A percentile compares a stretch with the other conserved stretches of the same genome.
Conservation (phyloP, 2,113 vertebrate species). For the Brachyhypopomus occidentalis region DNA sequence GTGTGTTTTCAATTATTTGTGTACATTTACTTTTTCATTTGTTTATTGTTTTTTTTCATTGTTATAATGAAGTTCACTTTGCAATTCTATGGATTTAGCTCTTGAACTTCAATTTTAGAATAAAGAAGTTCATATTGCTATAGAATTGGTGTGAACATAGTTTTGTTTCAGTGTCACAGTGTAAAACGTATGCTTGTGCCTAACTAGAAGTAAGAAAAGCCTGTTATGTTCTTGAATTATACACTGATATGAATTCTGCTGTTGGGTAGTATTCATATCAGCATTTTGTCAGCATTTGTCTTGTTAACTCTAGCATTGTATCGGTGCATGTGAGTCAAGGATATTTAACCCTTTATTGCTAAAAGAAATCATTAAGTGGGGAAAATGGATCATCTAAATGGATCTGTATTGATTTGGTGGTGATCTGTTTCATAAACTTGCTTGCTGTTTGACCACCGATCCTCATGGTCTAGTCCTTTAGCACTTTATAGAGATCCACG, state of each 20-base stretch:
- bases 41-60: neutral
- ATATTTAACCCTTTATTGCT: neutral
- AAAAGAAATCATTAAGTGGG: neutral
- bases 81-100: constrained; percentile 53
- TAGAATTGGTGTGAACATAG: constrained; percentile 44
- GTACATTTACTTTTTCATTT: neutral
- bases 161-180: neutral
- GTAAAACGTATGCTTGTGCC: constrained; percentile 13
- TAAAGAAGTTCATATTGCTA: constrained; percentile 14
- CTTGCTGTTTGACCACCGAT: neutral
- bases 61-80: constrained; percentile 1
- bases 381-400: no score
- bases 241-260: constrained; percentile 13
- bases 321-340: constrained; percentile 27
- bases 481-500: neutral
- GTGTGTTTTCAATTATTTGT: constrained; percentile 19
- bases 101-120: constrained; percentile 46
- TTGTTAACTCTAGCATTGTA: neutral
- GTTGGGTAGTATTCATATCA: constrained; percentile 8
- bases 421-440: neutral
- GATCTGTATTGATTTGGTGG: neutral
- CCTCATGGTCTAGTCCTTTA: neutral
- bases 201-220: constrained; percentile 14
- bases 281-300: neutral
- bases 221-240: neutral